A percentile compares a stretch with the other conserved stretches of the same genome.
These are phyloP conservation scores for Hoplias malabaricus DNA, from an alignment of 2,113 vertebrate species.

Conservation along the genomic window DNA sequence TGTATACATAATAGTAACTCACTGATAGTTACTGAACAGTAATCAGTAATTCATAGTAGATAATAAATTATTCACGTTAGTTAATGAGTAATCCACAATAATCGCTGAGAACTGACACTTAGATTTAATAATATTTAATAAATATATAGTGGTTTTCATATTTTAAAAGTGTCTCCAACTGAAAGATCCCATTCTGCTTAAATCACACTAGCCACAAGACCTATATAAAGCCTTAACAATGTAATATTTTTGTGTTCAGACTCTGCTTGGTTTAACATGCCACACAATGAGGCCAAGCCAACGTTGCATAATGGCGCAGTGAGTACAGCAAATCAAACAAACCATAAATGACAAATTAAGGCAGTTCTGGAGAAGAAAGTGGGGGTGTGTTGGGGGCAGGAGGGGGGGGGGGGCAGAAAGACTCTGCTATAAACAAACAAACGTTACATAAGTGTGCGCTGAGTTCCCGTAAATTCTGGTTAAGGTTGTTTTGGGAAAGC, in stretches of 20 bases:
- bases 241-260: background rate
- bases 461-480: background rate
- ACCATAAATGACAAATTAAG: slow-evolving; percentile 16
- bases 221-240: background rate
- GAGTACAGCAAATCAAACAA: background rate
- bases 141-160: too few relatives aligned
- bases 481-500: slow-evolving; percentile 31
- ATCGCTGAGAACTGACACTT: background rate
- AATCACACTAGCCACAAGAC: background rate
- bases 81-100: background rate
- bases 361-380: background rate
- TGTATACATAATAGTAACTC: too few relatives aligned
- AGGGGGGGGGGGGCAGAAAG: background rate
- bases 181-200: background rate
- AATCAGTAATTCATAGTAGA: background rate
- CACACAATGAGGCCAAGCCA: background rate
- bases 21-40: too few relatives aligned
- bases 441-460: slow-evolving; percentile 19
- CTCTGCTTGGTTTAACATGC: background rate
- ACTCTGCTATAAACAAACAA: slow-evolving; percentile 19
- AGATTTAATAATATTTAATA: background rate
- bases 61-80: too few relatives aligned
- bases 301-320: background rate
- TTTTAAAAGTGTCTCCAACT: background rate
- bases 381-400: too few relatives aligned